Evolutionary conservation across 2,113 vertebrate species (phyloP).

Genomic region (Psettodes erumei): DNA sequence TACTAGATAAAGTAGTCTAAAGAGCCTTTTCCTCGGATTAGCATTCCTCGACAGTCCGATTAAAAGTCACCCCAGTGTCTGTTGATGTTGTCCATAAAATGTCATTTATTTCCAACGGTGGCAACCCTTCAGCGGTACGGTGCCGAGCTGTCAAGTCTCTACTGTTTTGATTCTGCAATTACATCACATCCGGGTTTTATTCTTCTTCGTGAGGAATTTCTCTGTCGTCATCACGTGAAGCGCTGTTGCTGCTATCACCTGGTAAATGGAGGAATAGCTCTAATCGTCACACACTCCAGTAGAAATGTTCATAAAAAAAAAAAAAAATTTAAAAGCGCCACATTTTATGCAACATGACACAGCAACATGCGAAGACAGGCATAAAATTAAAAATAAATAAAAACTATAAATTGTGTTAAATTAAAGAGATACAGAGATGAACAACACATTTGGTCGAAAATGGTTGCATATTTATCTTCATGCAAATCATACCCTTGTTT

Average conservation of each 20-base stretch:
- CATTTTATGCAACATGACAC: no score
- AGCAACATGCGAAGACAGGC: no score
- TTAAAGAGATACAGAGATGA: no score
- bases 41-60: slow-evolving; percentile 24
- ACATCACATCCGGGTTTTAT: slow-evolving; percentile 18
- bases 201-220: slow-evolving; percentile 14
- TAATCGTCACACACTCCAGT: no score
- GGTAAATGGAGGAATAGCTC: background rate
- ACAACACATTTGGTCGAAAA: no score
- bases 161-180: slow-evolving; percentile 71
- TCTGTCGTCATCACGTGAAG: no score
- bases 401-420: no score
- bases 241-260: slow-evolving; percentile 42
- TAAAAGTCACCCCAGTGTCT: background rate
- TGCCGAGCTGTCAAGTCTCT: slow-evolving; percentile 36
- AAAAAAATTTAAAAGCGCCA: no score
- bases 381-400: no score
- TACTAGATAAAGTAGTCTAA: slow-evolving; percentile 19
- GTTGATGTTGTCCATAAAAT: background rate
- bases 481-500: no score
- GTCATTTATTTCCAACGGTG: background rate
- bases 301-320: no score
- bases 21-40: slow-evolving; percentile 24
- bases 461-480: no score
- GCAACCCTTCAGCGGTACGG: background rate